Evolutionary conservation across 2,888 invertebrate genomes (phyloP).

Genomic region (Dryomyza anilis): DNA sequence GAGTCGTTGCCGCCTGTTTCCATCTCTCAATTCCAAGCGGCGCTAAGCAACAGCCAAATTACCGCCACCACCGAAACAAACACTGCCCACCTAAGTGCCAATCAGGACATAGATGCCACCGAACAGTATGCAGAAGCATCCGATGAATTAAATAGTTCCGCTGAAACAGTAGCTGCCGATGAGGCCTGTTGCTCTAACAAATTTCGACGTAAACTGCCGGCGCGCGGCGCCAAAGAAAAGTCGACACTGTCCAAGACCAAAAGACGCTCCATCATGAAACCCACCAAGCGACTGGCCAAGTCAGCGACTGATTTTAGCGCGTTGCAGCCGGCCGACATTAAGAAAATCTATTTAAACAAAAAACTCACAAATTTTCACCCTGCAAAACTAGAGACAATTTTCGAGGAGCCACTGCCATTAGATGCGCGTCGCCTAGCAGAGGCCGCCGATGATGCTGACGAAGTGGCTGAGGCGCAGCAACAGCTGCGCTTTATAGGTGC

Average conservation of each 20-base stretch:
- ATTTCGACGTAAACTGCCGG: conserved; percentile 50
- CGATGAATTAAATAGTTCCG: conserved; percentile 9
- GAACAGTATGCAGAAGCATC: too few relatives aligned
- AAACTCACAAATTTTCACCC: conserved; percentile 53
- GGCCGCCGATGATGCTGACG: conserved; percentile 19
- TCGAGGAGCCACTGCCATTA: conserved; percentile 52
- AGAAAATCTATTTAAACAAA: conserved; percentile 52
- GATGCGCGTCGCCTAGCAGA: too few relatives aligned
- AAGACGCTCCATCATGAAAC: conserved; percentile 51
- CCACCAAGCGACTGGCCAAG: conserved; percentile 39
- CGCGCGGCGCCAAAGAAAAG: conserved; percentile 50
- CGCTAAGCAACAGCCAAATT: too few relatives aligned
- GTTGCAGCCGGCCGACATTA: conserved; percentile 41
- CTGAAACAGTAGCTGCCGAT: conserved; percentile 15
- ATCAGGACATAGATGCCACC: background rate
- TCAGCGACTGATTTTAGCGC: conserved; percentile 23
- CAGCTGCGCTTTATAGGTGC: conserved; percentile 47
- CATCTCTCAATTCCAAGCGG: conserved; percentile 1
- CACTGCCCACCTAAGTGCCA: too few relatives aligned
- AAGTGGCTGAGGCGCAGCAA: conserved; percentile 39
- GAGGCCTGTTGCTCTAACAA: conserved; percentile 26
- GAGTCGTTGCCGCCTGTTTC: conserved; percentile 1
- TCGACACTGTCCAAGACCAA: conserved; percentile 44
- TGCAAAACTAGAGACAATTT: conserved; percentile 55
- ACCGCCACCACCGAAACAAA: too few relatives aligned